Evolutionary conservation across 1,140 invertebrate species (phyloP).

Genomic region (Trichonephila inaurata): DNA sequence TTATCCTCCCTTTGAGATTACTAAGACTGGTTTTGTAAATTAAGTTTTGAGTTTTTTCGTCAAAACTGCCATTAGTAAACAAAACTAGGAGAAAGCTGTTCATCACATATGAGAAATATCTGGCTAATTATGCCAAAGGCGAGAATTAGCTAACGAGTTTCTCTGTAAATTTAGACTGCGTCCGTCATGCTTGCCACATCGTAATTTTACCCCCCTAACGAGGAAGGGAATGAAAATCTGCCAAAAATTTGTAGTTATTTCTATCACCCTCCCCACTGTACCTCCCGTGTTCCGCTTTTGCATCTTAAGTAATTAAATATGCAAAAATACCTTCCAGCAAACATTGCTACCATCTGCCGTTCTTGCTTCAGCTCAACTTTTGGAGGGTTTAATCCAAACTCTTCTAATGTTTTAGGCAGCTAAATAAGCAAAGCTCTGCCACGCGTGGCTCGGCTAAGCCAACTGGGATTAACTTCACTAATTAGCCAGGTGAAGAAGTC

Average conservation of each 20-base stretch:
- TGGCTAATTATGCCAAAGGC: not conserved
- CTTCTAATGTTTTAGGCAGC: slow-evolving; percentile 18
- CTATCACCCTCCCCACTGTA: not conserved
- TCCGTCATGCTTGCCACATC: not conserved
- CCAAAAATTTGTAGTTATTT: not conserved
- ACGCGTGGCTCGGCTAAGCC: not conserved
- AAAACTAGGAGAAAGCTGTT: too few species aligned
- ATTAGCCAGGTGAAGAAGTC: slow-evolving; percentile 60
- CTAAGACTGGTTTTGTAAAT: too few species aligned
- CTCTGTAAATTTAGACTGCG: not conserved
- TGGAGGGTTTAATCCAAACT: not conserved
- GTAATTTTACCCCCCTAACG: not conserved
- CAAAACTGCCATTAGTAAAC: too few species aligned
- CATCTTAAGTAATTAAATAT: slow-evolving; percentile 34
- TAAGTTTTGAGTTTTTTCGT: too few species aligned
- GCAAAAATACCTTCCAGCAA: slow-evolving; percentile 9
- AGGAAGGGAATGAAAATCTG: not conserved
- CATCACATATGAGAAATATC: not conserved
- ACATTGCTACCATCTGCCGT: slow-evolving; percentile 1
- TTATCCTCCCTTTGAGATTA: too few species aligned
- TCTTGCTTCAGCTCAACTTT: not conserved
- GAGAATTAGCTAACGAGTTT: not conserved
- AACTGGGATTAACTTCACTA: slow-evolving; percentile 44
- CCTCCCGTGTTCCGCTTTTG: not conserved
- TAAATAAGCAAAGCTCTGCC: slow-evolving; percentile 26